Evolutionary conservation across 2,888 invertebrate genomes (phyloP).

Genomic region (Marasmarcha lunaedactyla): DNA sequence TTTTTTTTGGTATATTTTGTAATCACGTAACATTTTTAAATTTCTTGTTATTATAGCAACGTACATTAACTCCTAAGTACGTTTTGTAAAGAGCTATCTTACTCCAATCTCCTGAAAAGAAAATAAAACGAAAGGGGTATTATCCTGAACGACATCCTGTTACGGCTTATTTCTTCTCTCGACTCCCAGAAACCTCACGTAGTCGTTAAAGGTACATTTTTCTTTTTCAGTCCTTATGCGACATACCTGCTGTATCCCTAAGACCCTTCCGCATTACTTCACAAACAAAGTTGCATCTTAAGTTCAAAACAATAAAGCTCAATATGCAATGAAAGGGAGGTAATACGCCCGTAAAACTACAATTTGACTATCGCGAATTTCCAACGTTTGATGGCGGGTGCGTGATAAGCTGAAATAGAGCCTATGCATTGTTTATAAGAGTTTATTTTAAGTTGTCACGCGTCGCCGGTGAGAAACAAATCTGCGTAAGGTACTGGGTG

Average conservation of each 20-base stretch:
- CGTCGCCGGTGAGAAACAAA: conserved; percentile 58
- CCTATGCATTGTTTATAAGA: conserved; percentile 32
- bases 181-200: conserved; percentile 59
- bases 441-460: conserved; percentile 38
- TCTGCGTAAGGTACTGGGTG: conserved; percentile 68
- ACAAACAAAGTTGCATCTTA: conserved; percentile 58
- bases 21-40: no score
- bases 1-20: no score
- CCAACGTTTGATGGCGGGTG: conserved; percentile 43
- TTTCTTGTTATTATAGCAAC: no score
- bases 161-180: conserved; percentile 65
- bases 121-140: conserved; percentile 57
- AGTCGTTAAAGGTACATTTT: conserved; percentile 69
- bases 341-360: conserved; percentile 65
- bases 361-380: conserved; percentile 71
- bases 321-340: conserved; percentile 62
- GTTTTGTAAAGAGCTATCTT: no score
- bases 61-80: no score
- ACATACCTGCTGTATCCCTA: conserved; percentile 51
- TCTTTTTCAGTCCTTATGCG: conserved; percentile 64
- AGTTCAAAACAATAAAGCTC: conserved; percentile 53
- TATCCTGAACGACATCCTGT: conserved; percentile 67
- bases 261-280: conserved; percentile 42
- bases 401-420: conserved; percentile 32
- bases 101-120: conserved; percentile 27